Conservation (phyloP, 2,888 invertebrate genomes). For the Megaustenia siamemsis region DNA sequence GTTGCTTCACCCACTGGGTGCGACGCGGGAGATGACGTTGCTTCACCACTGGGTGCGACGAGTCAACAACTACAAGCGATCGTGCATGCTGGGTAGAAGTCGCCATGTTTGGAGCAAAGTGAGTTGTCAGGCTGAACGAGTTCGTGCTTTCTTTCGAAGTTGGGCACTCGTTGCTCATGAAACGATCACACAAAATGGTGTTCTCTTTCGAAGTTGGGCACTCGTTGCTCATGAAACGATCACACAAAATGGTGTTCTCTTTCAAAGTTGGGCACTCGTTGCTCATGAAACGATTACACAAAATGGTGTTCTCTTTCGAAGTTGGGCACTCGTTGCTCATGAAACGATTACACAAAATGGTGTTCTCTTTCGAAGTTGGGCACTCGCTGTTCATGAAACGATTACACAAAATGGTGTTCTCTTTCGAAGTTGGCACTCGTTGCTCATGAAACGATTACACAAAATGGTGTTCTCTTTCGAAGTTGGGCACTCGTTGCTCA, state of each 20-base stretch:
- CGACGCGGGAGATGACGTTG: neutral
- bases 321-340: no score
- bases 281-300: neutral
- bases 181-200: neutral
- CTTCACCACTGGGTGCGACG: neutral
- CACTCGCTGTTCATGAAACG: no score
- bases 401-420: no score
- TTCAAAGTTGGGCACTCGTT: neutral
- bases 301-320: neutral
- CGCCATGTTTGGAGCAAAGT: neutral
- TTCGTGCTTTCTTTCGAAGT: neutral
- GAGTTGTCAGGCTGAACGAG: neutral
- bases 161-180: neutral
- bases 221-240: neutral
- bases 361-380: no score
- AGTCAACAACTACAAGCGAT: neutral
- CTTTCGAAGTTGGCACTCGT: no score
- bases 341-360: neutral
- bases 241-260: neutral
- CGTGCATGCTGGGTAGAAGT: neutral
- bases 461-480: no score
- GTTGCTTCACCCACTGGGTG: neutral
- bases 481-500: no score
- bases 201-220: neutral
- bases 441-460: no score